Conservation (phyloP, 2,888 invertebrate genomes). For the Amphimallon solstitiale region DNA sequence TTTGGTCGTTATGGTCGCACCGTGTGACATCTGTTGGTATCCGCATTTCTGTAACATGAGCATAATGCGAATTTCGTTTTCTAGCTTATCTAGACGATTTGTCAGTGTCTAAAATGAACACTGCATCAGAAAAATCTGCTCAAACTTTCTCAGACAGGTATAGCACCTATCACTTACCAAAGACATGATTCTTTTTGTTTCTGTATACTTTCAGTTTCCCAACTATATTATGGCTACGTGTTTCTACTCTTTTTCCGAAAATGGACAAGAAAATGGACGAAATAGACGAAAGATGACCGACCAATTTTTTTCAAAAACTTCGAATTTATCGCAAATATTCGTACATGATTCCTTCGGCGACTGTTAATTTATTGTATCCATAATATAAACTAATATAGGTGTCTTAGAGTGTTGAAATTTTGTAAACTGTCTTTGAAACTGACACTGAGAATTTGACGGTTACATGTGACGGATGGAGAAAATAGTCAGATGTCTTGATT, state of each 20-base stretch:
- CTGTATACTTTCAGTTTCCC: background rate
- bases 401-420: conserved; percentile 4
- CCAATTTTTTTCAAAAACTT: conserved; percentile 24
- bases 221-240: no score
- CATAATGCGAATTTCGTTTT: conserved; percentile 47
- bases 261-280: background rate
- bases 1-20: conserved; percentile 28
- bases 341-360: conserved; percentile 15
- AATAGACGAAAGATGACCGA: conserved; percentile 1
- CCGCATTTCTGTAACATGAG: conserved; percentile 43
- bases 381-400: conserved; percentile 23
- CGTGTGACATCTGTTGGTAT: conserved; percentile 22
- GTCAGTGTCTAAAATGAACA: conserved; percentile 36
- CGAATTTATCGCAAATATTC: conserved; percentile 31
- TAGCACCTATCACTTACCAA: conserved; percentile 14
- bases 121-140: conserved; percentile 32
- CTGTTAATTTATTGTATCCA: conserved; percentile 36
- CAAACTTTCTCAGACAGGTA: background rate
- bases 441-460: conserved; percentile 30
- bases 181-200: conserved; percentile 37
- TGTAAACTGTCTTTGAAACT: conserved; percentile 16
- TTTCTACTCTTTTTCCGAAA: background rate
- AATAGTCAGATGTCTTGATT: conserved; percentile 19
- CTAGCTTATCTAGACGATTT: conserved; percentile 47
- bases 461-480: background rate